These are phyloP conservation scores for Willowsia nigromaculata DNA, from an alignment of 2,888 invertebrate genomes.

Conservation along the genomic window DNA sequence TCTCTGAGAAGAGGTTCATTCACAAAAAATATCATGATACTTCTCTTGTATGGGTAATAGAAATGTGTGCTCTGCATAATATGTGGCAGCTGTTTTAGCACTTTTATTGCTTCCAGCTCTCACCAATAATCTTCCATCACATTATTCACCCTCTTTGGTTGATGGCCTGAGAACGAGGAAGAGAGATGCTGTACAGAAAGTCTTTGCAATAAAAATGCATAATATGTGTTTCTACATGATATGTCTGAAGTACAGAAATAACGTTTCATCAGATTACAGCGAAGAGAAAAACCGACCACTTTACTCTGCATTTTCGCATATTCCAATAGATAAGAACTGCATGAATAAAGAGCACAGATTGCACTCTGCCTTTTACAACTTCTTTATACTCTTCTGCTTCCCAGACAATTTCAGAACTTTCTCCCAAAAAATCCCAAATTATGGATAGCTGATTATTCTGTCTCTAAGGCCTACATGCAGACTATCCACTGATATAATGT, in stretches of 20 bases:
- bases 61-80: conserved; percentile 5
- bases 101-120: conserved; percentile 61
- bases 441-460: no score
- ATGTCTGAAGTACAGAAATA: not conserved
- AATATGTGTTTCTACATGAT: not conserved
- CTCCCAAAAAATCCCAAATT: no score
- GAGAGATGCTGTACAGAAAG: not conserved
- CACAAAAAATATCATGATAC: not conserved
- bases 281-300: not conserved
- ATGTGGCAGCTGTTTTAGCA: conserved; percentile 53
- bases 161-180: conserved; percentile 20
- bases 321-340: not conserved
- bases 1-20: not conserved
- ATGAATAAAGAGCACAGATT: conserved; percentile 1
- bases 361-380: not conserved
- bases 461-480: no score
- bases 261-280: conserved; percentile 1
- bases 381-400: not conserved
- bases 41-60: not conserved
- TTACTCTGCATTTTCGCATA: not conserved
- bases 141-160: conserved; percentile 67
- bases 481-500: no score
- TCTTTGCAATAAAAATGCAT: not conserved
- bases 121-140: conserved; percentile 66
- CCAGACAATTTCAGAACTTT: no score